Percentiles rank a stretch among this genome's conserved stretches.
phyloP scores from a whole-genome alignment of 2,888 invertebrate genomes.

The Drosophila borborema region DNA sequence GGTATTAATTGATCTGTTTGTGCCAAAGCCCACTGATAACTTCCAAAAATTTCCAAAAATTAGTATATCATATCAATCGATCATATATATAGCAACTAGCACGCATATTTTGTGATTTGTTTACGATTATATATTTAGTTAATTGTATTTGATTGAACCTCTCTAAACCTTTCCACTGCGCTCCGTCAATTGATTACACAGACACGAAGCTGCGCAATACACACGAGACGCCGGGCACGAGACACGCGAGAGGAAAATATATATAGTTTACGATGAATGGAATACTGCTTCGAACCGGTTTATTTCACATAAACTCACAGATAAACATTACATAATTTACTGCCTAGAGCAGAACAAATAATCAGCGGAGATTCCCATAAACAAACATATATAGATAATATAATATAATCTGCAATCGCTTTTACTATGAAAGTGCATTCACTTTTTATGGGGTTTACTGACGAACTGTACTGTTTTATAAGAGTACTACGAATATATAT shows the following conservation, averaged over 20 bases:
- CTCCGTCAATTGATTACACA: constrained; percentile 45
- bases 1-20: constrained; percentile 35
- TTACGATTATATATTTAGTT: constrained; percentile 32
- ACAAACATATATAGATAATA: constrained; percentile 1
- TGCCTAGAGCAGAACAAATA: background rate
- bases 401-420: background rate
- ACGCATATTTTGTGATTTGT: constrained; percentile 36
- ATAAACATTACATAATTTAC: constrained; percentile 8
- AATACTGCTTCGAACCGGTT: constrained; percentile 36
- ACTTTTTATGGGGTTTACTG: background rate
- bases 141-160: constrained; percentile 37
- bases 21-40: constrained; percentile 32
- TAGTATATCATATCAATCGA: constrained; percentile 25
- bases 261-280: constrained; percentile 38
- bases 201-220: constrained; percentile 41
- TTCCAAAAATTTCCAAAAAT: constrained; percentile 47
- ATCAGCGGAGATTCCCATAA: constrained; percentile 23
- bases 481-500: background rate
- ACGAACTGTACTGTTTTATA: background rate
- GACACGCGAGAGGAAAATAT: constrained; percentile 34
- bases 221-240: constrained; percentile 40
- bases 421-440: constrained; percentile 9
- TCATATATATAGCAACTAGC: constrained; percentile 5
- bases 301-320: background rate
- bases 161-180: constrained; percentile 31